Conservation (phyloP, 1,140 invertebrate genomes). For the Drosophila nebulosa region DNA sequence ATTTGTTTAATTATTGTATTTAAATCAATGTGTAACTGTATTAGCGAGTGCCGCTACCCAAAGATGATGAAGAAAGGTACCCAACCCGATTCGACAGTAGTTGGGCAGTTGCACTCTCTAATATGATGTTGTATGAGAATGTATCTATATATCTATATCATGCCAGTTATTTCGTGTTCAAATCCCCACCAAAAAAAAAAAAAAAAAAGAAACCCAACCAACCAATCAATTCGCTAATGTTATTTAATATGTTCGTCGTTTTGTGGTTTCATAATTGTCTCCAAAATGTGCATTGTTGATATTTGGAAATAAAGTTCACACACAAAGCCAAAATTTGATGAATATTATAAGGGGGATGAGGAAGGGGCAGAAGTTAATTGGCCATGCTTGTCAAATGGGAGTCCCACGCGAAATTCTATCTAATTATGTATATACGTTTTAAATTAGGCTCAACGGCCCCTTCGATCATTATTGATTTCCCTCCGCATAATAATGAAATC, state of each 20-base stretch:
- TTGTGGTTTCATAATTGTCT: conserved; percentile 51
- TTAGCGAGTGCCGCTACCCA: neutral
- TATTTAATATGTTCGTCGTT: conserved; percentile 57
- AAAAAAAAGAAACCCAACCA: neutral
- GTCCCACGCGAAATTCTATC: too few species aligned
- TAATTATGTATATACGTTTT: too few species aligned
- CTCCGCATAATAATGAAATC: too few species aligned
- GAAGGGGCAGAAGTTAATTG: too few species aligned
- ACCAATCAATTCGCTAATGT: conserved; percentile 2
- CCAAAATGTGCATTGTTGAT: conserved; percentile 56
- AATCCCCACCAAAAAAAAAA: neutral
- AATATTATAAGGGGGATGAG: too few species aligned
- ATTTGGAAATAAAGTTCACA: conserved; percentile 62
- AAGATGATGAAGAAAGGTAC: neutral
- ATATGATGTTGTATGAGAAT: neutral
- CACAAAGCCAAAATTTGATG: neutral
- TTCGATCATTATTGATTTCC: too few species aligned
- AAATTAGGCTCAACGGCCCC: too few species aligned
- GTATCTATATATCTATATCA: neutral
- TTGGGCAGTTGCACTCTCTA: neutral
- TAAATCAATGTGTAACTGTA: neutral
- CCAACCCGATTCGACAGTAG: too few species aligned
- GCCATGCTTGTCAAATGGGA: too few species aligned
- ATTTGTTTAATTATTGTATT: neutral
- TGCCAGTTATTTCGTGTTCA: neutral